These are phyloP conservation scores for Lacanobia wlatinum DNA, from an alignment of 2,888 invertebrate species.

Conservation along the genomic window DNA sequence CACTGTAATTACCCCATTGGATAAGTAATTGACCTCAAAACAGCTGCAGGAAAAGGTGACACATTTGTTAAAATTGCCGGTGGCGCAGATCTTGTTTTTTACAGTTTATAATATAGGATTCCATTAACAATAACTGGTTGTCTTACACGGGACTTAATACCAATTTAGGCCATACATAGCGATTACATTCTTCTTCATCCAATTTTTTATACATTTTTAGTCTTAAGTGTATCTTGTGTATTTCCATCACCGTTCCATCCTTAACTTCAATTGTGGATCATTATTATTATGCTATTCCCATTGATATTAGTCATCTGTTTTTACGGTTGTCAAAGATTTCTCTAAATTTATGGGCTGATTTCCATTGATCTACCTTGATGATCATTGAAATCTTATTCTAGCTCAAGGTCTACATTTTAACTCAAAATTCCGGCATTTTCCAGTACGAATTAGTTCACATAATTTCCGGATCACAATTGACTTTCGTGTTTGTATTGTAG, in stretches of 20 bases:
- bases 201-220: too few relatives aligned
- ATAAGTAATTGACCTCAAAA: background rate
- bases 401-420: background rate
- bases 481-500: slow-evolving; percentile 64
- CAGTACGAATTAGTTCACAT: background rate
- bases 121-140: too few relatives aligned
- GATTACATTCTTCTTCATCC: background rate
- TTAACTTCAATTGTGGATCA: too few relatives aligned
- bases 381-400: background rate
- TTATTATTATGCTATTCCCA: too few relatives aligned
- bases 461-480: slow-evolving; percentile 10
- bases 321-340: too few relatives aligned
- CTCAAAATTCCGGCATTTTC: background rate
- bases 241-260: too few relatives aligned
- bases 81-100: background rate
- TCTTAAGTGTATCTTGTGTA: too few relatives aligned
- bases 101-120: too few relatives aligned
- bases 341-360: too few relatives aligned
- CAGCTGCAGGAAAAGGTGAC: slow-evolving; percentile 8
- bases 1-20: slow-evolving; percentile 1
- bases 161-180: background rate
- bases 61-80: background rate
- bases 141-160: background rate
- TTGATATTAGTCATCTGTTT: too few relatives aligned
- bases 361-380: background rate